phyloP scores from a whole-genome alignment of 1,140 invertebrate genomes.

The Achatina immaculata region DNA sequence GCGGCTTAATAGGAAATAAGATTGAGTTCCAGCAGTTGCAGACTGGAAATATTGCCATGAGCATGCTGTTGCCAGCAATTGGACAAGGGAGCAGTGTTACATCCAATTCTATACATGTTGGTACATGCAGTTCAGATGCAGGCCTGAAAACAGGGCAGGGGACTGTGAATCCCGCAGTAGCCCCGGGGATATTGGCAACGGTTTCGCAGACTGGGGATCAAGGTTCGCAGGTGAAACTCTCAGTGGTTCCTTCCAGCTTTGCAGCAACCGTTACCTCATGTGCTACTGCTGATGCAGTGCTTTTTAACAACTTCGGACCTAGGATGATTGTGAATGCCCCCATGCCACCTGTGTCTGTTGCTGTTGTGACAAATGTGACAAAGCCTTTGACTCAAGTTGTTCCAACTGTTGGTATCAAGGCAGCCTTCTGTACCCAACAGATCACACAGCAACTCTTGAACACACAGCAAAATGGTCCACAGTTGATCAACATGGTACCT shows the following conservation, averaged over 20 bases:
- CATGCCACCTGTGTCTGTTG: slow-evolving; percentile 29
- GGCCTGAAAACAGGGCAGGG: neutral
- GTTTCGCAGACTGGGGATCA: neutral
- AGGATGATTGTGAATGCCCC: slow-evolving; percentile 30
- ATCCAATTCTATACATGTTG: neutral
- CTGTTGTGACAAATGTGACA: slow-evolving; percentile 26
- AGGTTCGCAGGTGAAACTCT: slow-evolving; percentile 1
- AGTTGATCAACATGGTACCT: neutral
- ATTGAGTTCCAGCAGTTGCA: slow-evolving; percentile 18
- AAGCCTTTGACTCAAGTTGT: slow-evolving; percentile 33
- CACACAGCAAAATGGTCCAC: neutral
- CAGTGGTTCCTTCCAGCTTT: slow-evolving; percentile 22
- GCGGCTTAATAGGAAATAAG: slow-evolving; percentile 10
- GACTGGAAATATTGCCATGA: slow-evolving; percentile 21
- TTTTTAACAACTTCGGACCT: slow-evolving; percentile 25
- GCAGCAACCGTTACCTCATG: slow-evolving; percentile 13
- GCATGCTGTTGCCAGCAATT: slow-evolving; percentile 19
- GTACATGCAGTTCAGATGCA: neutral
- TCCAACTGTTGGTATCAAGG: slow-evolving; percentile 22
- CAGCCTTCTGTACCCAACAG: neutral
- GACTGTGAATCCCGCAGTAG: slow-evolving; percentile 7
- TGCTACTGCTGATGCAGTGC: neutral
- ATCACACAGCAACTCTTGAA: neutral
- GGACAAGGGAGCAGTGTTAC: slow-evolving; percentile 2
- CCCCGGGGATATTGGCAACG: neutral